Conservation (phyloP, 1,140 invertebrate species). For the Rhizoglyphus robini region DNA sequence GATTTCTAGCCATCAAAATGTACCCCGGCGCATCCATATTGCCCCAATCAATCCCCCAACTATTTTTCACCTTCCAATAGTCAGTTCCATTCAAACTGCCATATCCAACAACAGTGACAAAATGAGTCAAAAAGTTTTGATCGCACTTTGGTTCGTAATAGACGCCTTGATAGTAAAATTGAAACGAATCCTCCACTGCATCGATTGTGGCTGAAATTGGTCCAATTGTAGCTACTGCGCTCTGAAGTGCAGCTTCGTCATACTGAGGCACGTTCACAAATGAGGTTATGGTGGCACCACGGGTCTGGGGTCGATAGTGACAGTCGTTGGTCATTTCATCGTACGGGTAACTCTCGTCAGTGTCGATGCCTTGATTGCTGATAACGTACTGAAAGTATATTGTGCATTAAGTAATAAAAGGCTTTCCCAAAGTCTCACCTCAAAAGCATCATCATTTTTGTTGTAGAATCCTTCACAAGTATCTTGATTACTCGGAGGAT, state of each 20-base stretch:
- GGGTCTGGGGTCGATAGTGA: slow-evolving; percentile 32
- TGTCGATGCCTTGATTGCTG: slow-evolving; percentile 34
- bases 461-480: background rate
- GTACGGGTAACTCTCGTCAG: slow-evolving; percentile 36
- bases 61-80: slow-evolving; percentile 40
- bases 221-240: slow-evolving; percentile 33
- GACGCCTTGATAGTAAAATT: slow-evolving; percentile 25
- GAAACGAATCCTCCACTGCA: slow-evolving; percentile 35
- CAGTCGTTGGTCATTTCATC: slow-evolving; percentile 32
- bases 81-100: slow-evolving; percentile 30
- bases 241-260: slow-evolving; percentile 33
- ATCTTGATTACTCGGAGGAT: too few species aligned
- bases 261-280: slow-evolving; percentile 36
- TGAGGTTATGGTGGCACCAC: slow-evolving; percentile 40
- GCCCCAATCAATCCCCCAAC: slow-evolving; percentile 22
- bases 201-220: slow-evolving; percentile 39
- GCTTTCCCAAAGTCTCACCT: too few species aligned
- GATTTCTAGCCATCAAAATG: slow-evolving; percentile 33
- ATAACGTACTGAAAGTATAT: slow-evolving; percentile 31
- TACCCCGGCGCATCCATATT: slow-evolving; percentile 32
- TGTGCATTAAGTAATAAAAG: slow-evolving; percentile 33
- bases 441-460: background rate
- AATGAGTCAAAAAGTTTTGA: slow-evolving; percentile 32
- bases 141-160: background rate
- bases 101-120: slow-evolving; percentile 36